A percentile compares a stretch with the other conserved stretches of the same genome.
phyloP scores from a whole-genome alignment of 2,888 invertebrate genomes.

The Harpagoxenus sublaevis region DNA sequence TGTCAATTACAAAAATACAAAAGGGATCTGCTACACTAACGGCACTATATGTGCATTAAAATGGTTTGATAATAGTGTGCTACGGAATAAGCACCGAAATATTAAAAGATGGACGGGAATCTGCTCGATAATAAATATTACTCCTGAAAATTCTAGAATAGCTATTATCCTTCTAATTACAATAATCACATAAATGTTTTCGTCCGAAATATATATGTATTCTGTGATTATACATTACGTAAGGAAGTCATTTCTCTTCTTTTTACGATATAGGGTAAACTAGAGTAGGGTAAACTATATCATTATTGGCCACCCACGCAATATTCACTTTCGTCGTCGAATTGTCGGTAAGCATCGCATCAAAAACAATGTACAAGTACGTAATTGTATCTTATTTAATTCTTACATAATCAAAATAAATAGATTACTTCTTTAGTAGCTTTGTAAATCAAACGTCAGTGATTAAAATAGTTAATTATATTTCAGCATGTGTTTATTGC shows the following conservation, averaged over 20 bases:
- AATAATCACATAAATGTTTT: slow-evolving; percentile 58
- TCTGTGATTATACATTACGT: slow-evolving; percentile 65
- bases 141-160: slow-evolving; percentile 47
- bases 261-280: slow-evolving; percentile 39
- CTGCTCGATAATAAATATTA: slow-evolving; percentile 75
- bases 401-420: slow-evolving; percentile 17
- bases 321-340: slow-evolving; percentile 14
- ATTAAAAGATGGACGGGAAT: slow-evolving; percentile 62
- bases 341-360: background rate
- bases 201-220: slow-evolving; percentile 67
- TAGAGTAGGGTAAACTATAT: slow-evolving; percentile 42
- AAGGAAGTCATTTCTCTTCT: slow-evolving; percentile 54
- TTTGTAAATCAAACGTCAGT: background rate
- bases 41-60: slow-evolving; percentile 59
- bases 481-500: background rate
- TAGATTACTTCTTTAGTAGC: background rate
- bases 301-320: slow-evolving; percentile 40
- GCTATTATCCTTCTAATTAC: slow-evolving; percentile 64
- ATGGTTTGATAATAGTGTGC: slow-evolving; percentile 54
- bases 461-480: slow-evolving; percentile 16
- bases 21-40: slow-evolving; percentile 58
- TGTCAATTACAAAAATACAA: slow-evolving; percentile 27
- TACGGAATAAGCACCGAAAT: slow-evolving; percentile 60
- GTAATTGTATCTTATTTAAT: slow-evolving; percentile 15
- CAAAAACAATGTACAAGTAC: slow-evolving; percentile 15